Percentiles rank a stretch among this genome's conserved stretches.
Conservation (phyloP, 2,888 invertebrate genomes). For the Galeruca laticollis region DNA sequence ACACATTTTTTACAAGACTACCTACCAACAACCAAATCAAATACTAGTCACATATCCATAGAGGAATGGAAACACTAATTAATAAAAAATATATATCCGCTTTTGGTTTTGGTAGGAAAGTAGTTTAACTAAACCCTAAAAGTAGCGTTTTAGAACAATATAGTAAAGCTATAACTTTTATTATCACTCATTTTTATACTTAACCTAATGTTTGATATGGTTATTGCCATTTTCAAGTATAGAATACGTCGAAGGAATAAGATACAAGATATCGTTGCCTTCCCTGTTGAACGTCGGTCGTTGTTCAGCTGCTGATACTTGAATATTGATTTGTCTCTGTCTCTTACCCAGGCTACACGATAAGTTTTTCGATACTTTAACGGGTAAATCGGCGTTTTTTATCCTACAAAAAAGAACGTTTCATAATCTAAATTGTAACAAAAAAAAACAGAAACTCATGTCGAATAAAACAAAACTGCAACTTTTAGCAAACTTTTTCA, state of each 20-base stretch:
- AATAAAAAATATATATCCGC: not conserved
- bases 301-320: constrained; percentile 70
- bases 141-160: not conserved
- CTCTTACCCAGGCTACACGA: constrained; percentile 90
- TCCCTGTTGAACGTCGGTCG: constrained; percentile 70
- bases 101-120: constrained; percentile 2
- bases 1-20: constrained; percentile 14
- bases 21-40: not conserved
- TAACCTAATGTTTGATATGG: constrained; percentile 50
- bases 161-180: constrained; percentile 12
- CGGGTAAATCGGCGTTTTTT: constrained; percentile 77
- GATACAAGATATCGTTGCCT: constrained; percentile 69
- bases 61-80: too few relatives aligned
- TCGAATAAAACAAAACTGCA: too few relatives aligned
- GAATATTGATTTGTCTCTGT: constrained; percentile 72
- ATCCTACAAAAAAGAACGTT: constrained; percentile 69
- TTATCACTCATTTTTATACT: constrained; percentile 20
- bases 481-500: too few relatives aligned
- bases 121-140: not conserved
- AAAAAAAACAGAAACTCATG: too few relatives aligned
- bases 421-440: too few relatives aligned
- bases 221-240: constrained; percentile 67
- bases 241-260: constrained; percentile 68
- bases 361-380: constrained; percentile 80
- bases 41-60: not conserved